Percentiles rank a stretch among this genome's conserved stretches.
phyloP scores from a whole-genome alignment of 1,140 invertebrate genomes.

The Drosophila ogumai region DNA sequence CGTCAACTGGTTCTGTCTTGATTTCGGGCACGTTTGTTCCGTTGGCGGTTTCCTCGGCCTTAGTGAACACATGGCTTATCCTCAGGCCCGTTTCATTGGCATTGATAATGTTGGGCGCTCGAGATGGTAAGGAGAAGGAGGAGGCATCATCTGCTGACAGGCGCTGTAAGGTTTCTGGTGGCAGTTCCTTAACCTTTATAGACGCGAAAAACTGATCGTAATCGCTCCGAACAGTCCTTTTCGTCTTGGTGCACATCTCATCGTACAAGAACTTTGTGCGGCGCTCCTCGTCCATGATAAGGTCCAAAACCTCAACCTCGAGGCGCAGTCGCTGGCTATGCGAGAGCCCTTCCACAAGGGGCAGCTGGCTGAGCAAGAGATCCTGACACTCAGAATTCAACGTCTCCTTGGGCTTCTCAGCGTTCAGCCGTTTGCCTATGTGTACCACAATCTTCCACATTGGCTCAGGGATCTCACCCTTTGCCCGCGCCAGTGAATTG shows the following conservation, averaged over 20 bases:
- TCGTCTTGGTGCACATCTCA: background rate
- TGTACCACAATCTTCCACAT: conserved; percentile 41
- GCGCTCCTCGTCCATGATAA: conserved; percentile 22
- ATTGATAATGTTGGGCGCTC: background rate
- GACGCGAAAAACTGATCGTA: conserved; percentile 49
- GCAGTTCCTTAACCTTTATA: conserved; percentile 56
- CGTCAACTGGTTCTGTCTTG: background rate
- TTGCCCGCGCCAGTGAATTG: conserved; percentile 18
- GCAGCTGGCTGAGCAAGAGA: conserved; percentile 45
- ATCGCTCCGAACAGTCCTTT: conserved; percentile 23
- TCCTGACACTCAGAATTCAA: background rate
- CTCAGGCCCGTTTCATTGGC: background rate
- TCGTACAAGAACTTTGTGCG: background rate
- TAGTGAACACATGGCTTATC: conserved; percentile 29
- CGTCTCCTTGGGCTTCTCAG: background rate
- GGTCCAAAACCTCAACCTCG: conserved; percentile 41
- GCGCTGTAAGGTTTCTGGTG: background rate
- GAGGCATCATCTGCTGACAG: background rate
- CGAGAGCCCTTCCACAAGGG: conserved; percentile 42
- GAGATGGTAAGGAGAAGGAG: too few species aligned
- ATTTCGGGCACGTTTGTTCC: background rate
- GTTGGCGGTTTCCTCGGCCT: background rate
- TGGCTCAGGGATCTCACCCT: conserved; percentile 18
- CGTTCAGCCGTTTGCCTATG: conserved; percentile 19
- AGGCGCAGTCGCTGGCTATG: conserved; percentile 22